These are phyloP conservation scores for Zeuzera pyrina DNA, from an alignment of 2,888 invertebrate genomes.

Conservation along the genomic window DNA sequence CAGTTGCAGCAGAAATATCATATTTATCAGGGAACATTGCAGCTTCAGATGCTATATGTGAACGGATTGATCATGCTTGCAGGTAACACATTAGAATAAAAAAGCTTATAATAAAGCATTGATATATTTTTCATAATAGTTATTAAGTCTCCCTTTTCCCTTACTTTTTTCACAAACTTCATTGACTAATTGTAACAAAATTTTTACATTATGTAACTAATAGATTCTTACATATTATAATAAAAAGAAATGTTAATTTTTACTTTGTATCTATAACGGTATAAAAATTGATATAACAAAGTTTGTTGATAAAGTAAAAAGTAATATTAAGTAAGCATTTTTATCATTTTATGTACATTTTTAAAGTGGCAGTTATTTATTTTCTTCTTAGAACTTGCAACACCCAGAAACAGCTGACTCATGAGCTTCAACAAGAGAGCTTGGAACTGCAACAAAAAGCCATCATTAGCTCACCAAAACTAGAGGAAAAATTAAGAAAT, in stretches of 20 bases:
- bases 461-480: slow-evolving; percentile 46
- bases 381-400: slow-evolving; percentile 48
- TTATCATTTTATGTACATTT: neutral
- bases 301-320: neutral
- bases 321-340: neutral
- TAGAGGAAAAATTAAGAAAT: slow-evolving; percentile 49
- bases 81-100: slow-evolving; percentile 33
- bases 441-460: slow-evolving; percentile 61
- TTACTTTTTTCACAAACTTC: neutral
- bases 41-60: slow-evolving; percentile 69
- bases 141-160: neutral
- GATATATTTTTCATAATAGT: slow-evolving; percentile 2
- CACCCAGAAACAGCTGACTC: slow-evolving; percentile 51
- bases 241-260: too few relatives aligned
- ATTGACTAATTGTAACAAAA: slow-evolving; percentile 3
- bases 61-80: slow-evolving; percentile 61
- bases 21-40: slow-evolving; percentile 66
- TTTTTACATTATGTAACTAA: neutral
- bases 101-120: slow-evolving; percentile 7
- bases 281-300: neutral
- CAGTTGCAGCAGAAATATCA: slow-evolving; percentile 67
- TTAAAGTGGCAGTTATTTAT: neutral
- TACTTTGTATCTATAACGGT: neutral
- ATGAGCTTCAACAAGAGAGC: slow-evolving; percentile 60
- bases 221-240: too few relatives aligned